These are phyloP conservation scores for Zaprionus tsacasi DNA, from an alignment of 1,140 invertebrate genomes.

Conservation along the genomic window DNA sequence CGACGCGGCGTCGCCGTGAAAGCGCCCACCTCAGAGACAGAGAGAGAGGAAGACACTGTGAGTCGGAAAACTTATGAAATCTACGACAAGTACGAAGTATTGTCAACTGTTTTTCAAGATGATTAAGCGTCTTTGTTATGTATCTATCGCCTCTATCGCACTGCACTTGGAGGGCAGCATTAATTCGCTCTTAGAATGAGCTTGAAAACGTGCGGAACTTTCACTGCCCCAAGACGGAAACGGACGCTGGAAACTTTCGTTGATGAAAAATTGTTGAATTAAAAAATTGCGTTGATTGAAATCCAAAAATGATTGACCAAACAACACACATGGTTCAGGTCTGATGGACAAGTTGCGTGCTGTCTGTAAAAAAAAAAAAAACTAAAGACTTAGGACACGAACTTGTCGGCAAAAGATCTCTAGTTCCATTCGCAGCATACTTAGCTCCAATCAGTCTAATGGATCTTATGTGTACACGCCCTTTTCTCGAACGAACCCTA, in stretches of 20 bases:
- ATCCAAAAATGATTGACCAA: conserved; percentile 45
- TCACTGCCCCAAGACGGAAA: conserved; percentile 63
- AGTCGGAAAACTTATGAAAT: conserved; percentile 71
- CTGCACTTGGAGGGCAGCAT: conserved; percentile 44
- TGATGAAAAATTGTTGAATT: conserved; percentile 61
- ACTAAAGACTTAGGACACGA: conserved; percentile 48
- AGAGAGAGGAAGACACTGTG: neutral
- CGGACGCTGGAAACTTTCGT: conserved; percentile 46
- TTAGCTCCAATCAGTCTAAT: conserved; percentile 34
- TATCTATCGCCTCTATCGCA: neutral
- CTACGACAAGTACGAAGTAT: conserved; percentile 23
- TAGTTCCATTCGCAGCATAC: conserved; percentile 9
- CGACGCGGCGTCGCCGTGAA: conserved; percentile 75
- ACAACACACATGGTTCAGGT: neutral
- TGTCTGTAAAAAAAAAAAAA: neutral
- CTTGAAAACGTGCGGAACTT: conserved; percentile 43
- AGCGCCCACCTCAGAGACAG: conserved; percentile 57
- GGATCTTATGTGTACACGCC: conserved; percentile 47
- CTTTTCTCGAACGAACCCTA: conserved; percentile 28
- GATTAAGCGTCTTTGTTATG: conserved; percentile 63
- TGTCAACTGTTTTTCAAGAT: conserved; percentile 79
- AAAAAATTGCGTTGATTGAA: conserved; percentile 50
- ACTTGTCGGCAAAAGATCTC: conserved; percentile 9
- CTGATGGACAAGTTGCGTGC: conserved; percentile 19
- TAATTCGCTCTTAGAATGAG: conserved; percentile 71